Conservation (phyloP, 2,888 invertebrate species). For the Drosophila setosimentum region DNA sequence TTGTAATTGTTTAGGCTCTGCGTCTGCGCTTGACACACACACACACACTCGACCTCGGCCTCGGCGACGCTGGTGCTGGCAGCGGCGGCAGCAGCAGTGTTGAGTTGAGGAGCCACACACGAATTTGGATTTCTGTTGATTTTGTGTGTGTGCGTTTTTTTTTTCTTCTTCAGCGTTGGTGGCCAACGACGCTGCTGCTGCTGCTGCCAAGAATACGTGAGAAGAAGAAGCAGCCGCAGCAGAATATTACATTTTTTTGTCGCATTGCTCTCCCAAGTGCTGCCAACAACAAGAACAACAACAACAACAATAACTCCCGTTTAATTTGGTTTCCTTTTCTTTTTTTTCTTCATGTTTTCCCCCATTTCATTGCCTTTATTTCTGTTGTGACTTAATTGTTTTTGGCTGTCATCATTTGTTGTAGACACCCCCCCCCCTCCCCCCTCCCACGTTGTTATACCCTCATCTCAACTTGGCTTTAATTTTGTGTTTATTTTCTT, state of each 20-base stretch:
- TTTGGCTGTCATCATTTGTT: conserved; percentile 41
- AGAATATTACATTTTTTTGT: conserved; percentile 30
- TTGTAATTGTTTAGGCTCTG: conserved; percentile 72
- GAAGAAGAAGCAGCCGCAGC: conserved; percentile 10
- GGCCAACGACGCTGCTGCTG: conserved; percentile 50
- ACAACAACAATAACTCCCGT: conserved; percentile 1
- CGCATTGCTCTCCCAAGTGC: conserved; percentile 9
- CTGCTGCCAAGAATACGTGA: conserved; percentile 29
- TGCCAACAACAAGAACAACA: background rate
- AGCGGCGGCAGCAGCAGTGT: conserved; percentile 26
- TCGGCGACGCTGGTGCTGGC: conserved; percentile 47
- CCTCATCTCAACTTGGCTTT: conserved; percentile 11
- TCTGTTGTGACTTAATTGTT: conserved; percentile 64
- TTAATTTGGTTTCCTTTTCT: conserved; percentile 24
- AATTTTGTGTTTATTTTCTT: conserved; percentile 8
- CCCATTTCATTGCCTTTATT: conserved; percentile 53
- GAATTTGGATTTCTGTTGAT: conserved; percentile 48
- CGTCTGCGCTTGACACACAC: conserved; percentile 60
- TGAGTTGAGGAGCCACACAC: conserved; percentile 68
- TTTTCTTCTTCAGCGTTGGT: conserved; percentile 67
- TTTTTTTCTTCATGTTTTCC: background rate
- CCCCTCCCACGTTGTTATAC: background rate
- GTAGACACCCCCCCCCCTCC: background rate
- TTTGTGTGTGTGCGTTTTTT: background rate
- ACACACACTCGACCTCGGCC: conserved; percentile 55